A percentile compares a stretch with the other conserved stretches of the same genome.
Evolutionary conservation across 2,888 invertebrate genomes (phyloP).

Genomic region (Tetranychus piercei): DNA sequence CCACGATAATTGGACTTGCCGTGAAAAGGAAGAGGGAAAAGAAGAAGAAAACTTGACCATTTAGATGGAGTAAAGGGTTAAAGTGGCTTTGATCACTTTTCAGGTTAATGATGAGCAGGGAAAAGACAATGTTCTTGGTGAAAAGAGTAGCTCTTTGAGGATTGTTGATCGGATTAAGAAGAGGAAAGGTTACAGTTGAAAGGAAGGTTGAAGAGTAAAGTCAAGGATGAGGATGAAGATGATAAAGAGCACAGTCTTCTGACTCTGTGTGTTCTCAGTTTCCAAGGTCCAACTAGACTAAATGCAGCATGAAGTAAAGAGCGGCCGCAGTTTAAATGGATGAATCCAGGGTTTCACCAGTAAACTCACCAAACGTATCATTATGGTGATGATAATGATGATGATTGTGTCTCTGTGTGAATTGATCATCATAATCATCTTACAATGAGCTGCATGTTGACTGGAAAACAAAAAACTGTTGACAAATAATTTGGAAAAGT

Average conservation of each 20-base stretch:
- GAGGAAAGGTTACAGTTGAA: neutral
- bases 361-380: neutral
- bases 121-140: too few relatives aligned
- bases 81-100: too few relatives aligned
- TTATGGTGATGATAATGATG: neutral
- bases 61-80: too few relatives aligned
- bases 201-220: neutral
- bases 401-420: neutral
- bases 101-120: too few relatives aligned
- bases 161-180: too few relatives aligned
- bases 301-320: neutral
- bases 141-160: too few relatives aligned
- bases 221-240: neutral
- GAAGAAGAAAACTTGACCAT: too few relatives aligned
- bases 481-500: neutral
- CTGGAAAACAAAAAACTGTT: neutral
- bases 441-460: neutral
- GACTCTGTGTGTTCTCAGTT: neutral
- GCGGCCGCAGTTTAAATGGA: neutral
- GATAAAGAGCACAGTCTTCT: neutral
- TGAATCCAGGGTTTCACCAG: neutral
- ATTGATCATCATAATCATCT: neutral
- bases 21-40: too few relatives aligned
- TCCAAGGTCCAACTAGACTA: neutral
- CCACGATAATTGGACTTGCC: too few relatives aligned